Base-by-base conservation (phyloP, 2,888 invertebrate species). In the Plagiodera versicolora region DNA sequence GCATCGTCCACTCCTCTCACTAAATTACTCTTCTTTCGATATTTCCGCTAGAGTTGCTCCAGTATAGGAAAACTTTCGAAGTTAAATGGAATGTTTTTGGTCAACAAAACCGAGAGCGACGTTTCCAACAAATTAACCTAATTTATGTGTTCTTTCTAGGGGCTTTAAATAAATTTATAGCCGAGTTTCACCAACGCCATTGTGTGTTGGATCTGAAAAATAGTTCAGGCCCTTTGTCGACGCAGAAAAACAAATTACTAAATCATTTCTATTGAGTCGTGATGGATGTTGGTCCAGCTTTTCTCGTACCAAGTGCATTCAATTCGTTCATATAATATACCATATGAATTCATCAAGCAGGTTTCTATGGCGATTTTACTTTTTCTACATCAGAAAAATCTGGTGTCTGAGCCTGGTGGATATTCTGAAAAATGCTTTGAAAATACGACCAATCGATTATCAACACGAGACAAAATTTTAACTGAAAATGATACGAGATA, bases 91-190 rank as follows among this genome's bases (percentile, higher is more conserved):
- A 61, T 54, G 45, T 61, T 61, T 61, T 54, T 57, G 61, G 58
- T 61, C 61, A 58, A 58, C 61, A 49, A 44, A 54, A 58, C 54
- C 61, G 24, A 51, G 55, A 46, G 45, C 54, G 61, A 61, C 35
- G 48, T 57, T 63, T 60, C 56, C 60, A 62, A 60, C 53, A 60
- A 63, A 63, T 63, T 63, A 63, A 52, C 45, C 54, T 57, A 63
- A 60, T 63, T 63, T 60, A 60, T 63, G 58, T 57, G 54, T 57
- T 53, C 56, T 60, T 49, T 58, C 55, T 56, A 39, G 39, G 45
- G 55, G 54, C 39, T 63, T 63, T 60, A 54, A 49, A 60, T 46
- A 63, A 63, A 60, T 63, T 63, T 63, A 63, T 63, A 47, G 28
- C 46, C 54, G 14, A 35, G 45, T 46, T 19, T 19, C 46, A 49